Base-by-base conservation (phyloP, 2,797 vertebrate species). In the Macrochelys suwanniensis region DNA sequence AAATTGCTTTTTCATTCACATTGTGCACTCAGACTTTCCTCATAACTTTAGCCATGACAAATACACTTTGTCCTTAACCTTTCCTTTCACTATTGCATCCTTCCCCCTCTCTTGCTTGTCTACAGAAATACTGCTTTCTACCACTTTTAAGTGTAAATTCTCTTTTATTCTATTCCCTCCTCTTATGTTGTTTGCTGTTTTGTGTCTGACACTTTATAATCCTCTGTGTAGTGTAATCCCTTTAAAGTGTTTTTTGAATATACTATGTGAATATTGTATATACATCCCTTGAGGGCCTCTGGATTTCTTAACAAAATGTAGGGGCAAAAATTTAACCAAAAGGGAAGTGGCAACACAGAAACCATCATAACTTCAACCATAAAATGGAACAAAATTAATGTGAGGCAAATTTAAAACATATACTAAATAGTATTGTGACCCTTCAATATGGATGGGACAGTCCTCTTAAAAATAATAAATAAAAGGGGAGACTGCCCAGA, bases 261-360 rank as follows among this genome's bases (percentile, higher is more conserved):
- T 1, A 8, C 6, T 80, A 21, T 0, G 11, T 31, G 13, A 54
- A 5, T 74, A 77, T 82, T 94, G 10, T 90, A 31, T 28, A 25
- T 74, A n/a, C 81, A 85, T 47, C 7, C 8, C n/a, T 61, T 53
- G 19, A 51, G 90, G 16, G 57, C n/a, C 7, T 13, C 3, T 85
- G 25, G 5, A 0, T 4, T 9, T 78, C 1, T 65, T 78, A 78
- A 47, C 33, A 92, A 85, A 81, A 59, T 3, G 7, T 13, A 74
- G 0, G 50, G 42, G 31, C 16, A 65, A 54, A 80, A 47, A 81
- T 16, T 81, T 81, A 85, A 17, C 0, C 0, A 47, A 19, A 78
- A 79, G 49, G 83, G 31, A 85, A 4, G 81, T 42, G 53, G 79
- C 19, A 65, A 47, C 5, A 19, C 0, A 0, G 21, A 49, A 82